These are phyloP conservation scores for Peromyscus polionotus DNA, from an alignment of 2,113 vertebrate genomes.

Conservation along the genomic window DNA sequence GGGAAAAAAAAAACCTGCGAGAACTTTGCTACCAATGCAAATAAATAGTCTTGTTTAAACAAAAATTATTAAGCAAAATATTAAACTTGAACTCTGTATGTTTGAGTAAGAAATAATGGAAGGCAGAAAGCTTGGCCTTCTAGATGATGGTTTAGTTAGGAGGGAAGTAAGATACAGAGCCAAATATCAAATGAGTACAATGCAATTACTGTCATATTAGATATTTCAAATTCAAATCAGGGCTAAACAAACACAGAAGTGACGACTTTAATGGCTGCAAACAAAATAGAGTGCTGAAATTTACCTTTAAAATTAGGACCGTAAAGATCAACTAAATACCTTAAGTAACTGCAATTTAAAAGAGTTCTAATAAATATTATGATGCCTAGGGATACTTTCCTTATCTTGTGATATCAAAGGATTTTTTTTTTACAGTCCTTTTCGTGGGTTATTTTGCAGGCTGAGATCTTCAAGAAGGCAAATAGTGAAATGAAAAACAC, in stretches of 20 bases:
- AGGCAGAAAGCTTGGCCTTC: slow-evolving; percentile 19
- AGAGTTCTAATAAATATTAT: slow-evolving; percentile 66
- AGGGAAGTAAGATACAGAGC: neutral
- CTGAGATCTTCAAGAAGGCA: slow-evolving; percentile 69
- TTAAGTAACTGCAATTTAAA: slow-evolving; percentile 36
- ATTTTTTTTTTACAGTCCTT: slow-evolving; percentile 66
- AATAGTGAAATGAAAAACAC: slow-evolving; percentile 79
- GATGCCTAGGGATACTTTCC: slow-evolving; percentile 52
- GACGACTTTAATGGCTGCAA: slow-evolving; percentile 7
- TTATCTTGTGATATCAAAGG: slow-evolving; percentile 75
- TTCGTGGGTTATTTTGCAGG: slow-evolving; percentile 71
- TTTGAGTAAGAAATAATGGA: slow-evolving; percentile 66
- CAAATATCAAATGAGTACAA: slow-evolving; percentile 49
- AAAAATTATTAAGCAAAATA: slow-evolving; percentile 72
- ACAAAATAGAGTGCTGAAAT: slow-evolving; percentile 54
- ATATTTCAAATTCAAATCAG: slow-evolving; percentile 71
- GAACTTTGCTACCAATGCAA: slow-evolving; percentile 55
- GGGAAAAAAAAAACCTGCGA: neutral
- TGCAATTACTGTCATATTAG: slow-evolving; percentile 73
- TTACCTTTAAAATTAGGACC: slow-evolving; percentile 57
- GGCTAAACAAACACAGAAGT: slow-evolving; percentile 65
- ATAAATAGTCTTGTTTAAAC: slow-evolving; percentile 67
- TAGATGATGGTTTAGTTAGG: neutral
- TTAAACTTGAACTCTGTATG: slow-evolving; percentile 61
- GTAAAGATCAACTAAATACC: slow-evolving; percentile 60